Evolutionary conservation across 2,888 invertebrate genomes (phyloP), one percentile per base, ranked within the genome.

Genomic region (Coenonympha glycerion): DNA sequence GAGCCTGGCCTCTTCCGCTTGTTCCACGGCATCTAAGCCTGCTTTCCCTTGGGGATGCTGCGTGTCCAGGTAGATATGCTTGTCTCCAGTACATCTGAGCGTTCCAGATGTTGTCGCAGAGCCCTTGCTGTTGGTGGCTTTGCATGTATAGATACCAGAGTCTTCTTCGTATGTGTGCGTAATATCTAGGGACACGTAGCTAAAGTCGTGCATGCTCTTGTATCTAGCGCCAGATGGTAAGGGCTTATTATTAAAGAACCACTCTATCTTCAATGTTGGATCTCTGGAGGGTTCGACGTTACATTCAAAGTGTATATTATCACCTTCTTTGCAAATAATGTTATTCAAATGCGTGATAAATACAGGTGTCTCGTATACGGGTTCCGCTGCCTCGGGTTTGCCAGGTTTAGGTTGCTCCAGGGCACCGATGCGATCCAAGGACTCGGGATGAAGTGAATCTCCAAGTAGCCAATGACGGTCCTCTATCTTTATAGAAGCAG

Each of bases 21-120:
- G 94, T 73, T 95, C 92, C 0, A 98, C 94, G 56, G 94, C 94
- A 70, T 96, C 94, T 49, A 98, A 88, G 37, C 97, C 97, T 63
- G 93, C 93, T 71, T 92, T 91, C 26, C 98, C 98, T 88, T 96
- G 97, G 34, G 98, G 98, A 88, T 98, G 96, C 81, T 97, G 97
- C 0, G 98, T 97, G 69, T 97, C 96, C 40, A 93, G 81, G 72
- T 91, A 94, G 72, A 96, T 95, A 53, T 90, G 91, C 68, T 91
- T 91, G 60, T 92, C 93, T 59, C 94, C 91, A 34, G 92, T 93
- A 65, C 96, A 95, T 70, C 95, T 93, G 1, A 97, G 85, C 0
- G 96, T 93, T 51, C 96, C 96, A 21, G 96, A 94, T 9, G 96
- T 96, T 45, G 95, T 92, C n/a, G 95, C 96, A 3, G 92, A 92